phyloP scores from a whole-genome alignment of 2,113 vertebrate genomes.

The Microcebus tavaratra region DNA sequence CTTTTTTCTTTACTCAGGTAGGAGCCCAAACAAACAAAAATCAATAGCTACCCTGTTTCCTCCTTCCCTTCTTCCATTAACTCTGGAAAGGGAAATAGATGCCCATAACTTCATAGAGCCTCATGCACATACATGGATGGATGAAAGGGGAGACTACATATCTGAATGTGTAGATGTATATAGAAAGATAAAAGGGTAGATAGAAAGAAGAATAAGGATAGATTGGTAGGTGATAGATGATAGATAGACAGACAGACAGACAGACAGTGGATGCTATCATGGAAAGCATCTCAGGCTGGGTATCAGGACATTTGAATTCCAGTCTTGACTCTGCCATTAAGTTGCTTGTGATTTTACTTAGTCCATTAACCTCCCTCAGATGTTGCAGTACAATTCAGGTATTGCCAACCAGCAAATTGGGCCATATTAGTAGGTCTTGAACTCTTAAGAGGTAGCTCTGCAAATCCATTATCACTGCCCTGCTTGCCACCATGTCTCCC shows the following conservation, averaged over 20 bases:
- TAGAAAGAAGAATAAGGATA: background rate
- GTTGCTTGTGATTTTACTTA: background rate
- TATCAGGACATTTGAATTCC: background rate
- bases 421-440: background rate
- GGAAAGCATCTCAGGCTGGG: background rate
- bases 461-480: background rate
- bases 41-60: slow-evolving; percentile 57
- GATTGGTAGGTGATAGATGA: background rate
- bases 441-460: background rate
- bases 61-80: slow-evolving; percentile 61
- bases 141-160: background rate
- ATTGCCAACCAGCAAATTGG: background rate
- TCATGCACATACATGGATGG: background rate
- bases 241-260: background rate
- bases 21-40: slow-evolving; percentile 71
- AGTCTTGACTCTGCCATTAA: background rate
- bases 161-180: background rate
- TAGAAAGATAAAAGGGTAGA: background rate
- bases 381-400: background rate
- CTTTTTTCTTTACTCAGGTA: slow-evolving; percentile 72
- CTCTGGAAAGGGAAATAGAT: background rate
- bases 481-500: background rate
- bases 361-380: background rate
- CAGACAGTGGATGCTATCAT: background rate
- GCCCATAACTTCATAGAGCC: background rate